Evolutionary conservation across 2,113 vertebrate genomes (phyloP).

Genomic region (Charina bottae): DNA sequence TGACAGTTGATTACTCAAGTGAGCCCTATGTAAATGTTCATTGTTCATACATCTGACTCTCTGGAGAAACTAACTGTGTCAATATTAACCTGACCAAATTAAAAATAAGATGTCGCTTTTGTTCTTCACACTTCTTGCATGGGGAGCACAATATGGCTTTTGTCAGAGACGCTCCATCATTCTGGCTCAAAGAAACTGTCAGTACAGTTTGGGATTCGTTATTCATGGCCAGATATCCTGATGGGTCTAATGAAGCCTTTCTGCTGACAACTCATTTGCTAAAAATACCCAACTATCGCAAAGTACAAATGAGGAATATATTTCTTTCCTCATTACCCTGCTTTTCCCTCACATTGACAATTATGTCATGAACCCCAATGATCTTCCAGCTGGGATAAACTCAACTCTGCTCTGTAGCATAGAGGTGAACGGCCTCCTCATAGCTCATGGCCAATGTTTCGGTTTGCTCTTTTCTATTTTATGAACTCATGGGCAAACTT

Average conservation of each 20-base stretch:
- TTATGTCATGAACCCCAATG: constrained; percentile 51
- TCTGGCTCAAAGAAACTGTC: constrained; percentile 87
- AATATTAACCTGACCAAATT: constrained; percentile 89
- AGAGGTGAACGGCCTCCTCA: constrained; percentile 29
- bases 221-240: constrained; percentile 92
- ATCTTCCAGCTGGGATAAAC: constrained; percentile 45
- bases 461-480: constrained; percentile 59
- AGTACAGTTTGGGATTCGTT: constrained; percentile 90
- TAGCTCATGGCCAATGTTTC: constrained; percentile 54
- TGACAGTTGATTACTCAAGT: constrained; percentile 63
- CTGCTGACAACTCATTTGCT: constrained; percentile 90
- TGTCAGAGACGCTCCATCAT: constrained; percentile 88
- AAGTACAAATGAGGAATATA: constrained; percentile 73
- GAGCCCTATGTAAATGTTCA: constrained; percentile 54
- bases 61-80: constrained; percentile 79
- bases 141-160: constrained; percentile 88
- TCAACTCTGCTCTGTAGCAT: constrained; percentile 22
- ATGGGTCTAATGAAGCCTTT: constrained; percentile 96
- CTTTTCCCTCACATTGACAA: constrained; percentile 50
- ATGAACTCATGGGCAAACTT: constrained; percentile 77
- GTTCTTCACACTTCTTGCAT: constrained; percentile 76
- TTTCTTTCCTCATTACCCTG: constrained; percentile 58
- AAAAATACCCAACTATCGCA: constrained; percentile 85
- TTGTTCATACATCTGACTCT: constrained; percentile 60
- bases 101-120: constrained; percentile 82